Evolutionary conservation across 2,113 vertebrate species (phyloP).

Genomic region (Stegostoma tigrinum): DNA sequence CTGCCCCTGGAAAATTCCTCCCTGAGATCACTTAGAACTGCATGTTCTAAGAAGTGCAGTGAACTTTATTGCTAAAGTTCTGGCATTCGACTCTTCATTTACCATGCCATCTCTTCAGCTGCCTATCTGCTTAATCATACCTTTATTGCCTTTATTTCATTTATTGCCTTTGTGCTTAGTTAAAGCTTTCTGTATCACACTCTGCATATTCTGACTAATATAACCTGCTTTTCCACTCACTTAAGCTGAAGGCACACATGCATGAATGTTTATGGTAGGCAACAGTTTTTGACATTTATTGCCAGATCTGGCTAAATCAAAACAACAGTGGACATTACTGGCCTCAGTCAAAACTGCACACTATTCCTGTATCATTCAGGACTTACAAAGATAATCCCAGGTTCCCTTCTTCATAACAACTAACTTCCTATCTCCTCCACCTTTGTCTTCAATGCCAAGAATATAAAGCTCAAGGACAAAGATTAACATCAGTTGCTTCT

Average conservation of each 20-base stretch:
- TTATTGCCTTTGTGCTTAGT: neutral
- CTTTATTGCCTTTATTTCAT: neutral
- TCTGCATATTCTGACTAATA: neutral
- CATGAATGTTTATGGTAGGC: neutral
- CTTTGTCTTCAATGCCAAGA: neutral
- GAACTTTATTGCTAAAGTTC: neutral
- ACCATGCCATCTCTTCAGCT: neutral
- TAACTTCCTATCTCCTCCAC: neutral
- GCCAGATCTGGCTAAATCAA: neutral
- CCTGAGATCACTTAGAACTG: neutral
- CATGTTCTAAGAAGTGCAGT: neutral
- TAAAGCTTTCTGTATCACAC: neutral
- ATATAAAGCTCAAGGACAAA: neutral
- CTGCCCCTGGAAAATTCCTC: neutral
- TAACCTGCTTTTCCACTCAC: neutral
- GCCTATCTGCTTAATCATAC: neutral
- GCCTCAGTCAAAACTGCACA: neutral
- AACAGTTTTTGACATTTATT: neutral
- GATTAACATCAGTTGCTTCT: neutral
- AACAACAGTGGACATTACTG: neutral
- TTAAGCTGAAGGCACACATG: neutral
- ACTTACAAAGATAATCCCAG: neutral
- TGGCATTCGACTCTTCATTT: neutral
- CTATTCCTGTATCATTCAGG: neutral
- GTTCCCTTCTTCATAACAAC: neutral